Evolutionary conservation across 2,113 vertebrate species (phyloP).

Genomic region (Cyprinodon brontotheroides): DNA sequence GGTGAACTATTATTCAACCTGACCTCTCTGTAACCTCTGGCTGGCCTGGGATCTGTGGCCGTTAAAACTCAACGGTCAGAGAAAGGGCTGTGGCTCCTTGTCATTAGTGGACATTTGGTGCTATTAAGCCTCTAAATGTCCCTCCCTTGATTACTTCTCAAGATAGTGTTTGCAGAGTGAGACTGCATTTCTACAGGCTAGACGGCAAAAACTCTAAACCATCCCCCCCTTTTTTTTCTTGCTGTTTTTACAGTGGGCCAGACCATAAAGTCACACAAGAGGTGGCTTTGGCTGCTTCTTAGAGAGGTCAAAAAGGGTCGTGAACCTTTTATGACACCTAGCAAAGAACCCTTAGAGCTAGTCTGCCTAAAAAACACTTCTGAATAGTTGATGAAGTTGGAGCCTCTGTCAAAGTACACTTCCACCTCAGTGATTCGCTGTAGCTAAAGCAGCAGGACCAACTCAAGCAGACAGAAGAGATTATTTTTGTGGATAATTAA

Average conservation of each 20-base stretch:
- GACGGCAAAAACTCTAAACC: slow-evolving; percentile 51
- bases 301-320: slow-evolving; percentile 52
- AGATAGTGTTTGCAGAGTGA: slow-evolving; percentile 81
- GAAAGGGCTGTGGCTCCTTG: slow-evolving; percentile 68
- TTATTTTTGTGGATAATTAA: background rate
- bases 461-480: background rate
- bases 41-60: slow-evolving; percentile 45
- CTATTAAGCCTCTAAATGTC: slow-evolving; percentile 80
- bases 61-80: slow-evolving; percentile 56
- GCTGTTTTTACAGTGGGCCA: slow-evolving; percentile 69
- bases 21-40: slow-evolving; percentile 59
- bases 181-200: slow-evolving; percentile 73
- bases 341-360: slow-evolving; percentile 12
- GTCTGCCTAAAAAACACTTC: slow-evolving; percentile 32
- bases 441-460: background rate
- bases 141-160: slow-evolving; percentile 83
- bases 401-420: slow-evolving; percentile 2
- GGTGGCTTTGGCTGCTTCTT: slow-evolving; percentile 50
- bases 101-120: slow-evolving; percentile 82
- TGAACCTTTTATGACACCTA: slow-evolving; percentile 54
- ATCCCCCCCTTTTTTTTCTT: slow-evolving; percentile 52
- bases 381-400: slow-evolving; percentile 13
- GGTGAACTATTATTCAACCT: slow-evolving; percentile 68
- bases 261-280: slow-evolving; percentile 61
- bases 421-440: background rate